Conservation (phyloP, 2,888 invertebrate species). For the Ephialtes manifestator region DNA sequence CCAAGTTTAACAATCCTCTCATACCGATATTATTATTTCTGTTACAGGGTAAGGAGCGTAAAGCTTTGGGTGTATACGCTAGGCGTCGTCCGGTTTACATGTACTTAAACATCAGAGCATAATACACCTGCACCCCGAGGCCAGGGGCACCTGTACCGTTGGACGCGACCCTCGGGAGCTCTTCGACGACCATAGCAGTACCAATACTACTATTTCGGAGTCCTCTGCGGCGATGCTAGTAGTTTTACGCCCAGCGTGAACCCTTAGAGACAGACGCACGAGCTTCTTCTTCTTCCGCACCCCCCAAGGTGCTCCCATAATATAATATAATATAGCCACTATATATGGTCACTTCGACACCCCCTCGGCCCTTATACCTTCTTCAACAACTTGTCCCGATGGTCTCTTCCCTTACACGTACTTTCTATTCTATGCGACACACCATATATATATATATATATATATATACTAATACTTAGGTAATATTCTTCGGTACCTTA, state of each 20-base stretch:
- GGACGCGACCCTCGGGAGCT: constrained; percentile 66
- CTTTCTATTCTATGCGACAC: background rate
- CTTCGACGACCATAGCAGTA: constrained; percentile 35
- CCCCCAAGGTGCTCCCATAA: constrained; percentile 53
- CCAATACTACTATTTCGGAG: constrained; percentile 25
- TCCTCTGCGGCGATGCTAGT: constrained; percentile 25
- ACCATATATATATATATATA: constrained; percentile 32
- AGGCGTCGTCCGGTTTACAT: constrained; percentile 38
- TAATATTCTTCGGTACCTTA: constrained; percentile 37
- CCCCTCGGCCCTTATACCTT: constrained; percentile 34
- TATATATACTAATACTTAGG: constrained; percentile 27
- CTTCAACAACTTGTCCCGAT: constrained; percentile 55
- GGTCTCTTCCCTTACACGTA: constrained; percentile 43
- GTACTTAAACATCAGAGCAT: constrained; percentile 56
- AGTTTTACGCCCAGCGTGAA: constrained; percentile 58
- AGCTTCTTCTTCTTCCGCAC: constrained; percentile 57
- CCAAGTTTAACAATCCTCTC: background rate
- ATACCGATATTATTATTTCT: constrained; percentile 18
- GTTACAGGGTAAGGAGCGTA: background rate
- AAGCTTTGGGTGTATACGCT: background rate
- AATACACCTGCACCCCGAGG: constrained; percentile 66
- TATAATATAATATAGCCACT: constrained; percentile 60
- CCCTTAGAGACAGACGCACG: constrained; percentile 51
- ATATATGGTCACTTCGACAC: constrained; percentile 56
- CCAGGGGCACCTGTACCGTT: constrained; percentile 66